Base-by-base conservation (phyloP, 2,888 invertebrate genomes). In the Aphodius granarius region DNA sequence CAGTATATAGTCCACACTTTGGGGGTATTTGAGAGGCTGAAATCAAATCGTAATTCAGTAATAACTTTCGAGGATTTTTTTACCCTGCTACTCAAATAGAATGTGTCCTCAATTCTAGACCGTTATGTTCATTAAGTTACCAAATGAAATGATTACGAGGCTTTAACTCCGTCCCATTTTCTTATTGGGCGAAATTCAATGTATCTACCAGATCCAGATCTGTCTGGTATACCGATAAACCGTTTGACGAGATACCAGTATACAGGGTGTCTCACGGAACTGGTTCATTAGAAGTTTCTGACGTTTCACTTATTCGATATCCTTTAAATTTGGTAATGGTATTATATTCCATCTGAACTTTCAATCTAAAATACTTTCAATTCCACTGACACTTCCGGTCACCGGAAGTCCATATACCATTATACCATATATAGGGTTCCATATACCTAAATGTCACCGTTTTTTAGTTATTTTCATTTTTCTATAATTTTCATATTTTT, bases 11-110 rank as follows among this genome's bases (percentile, higher is more conserved):
- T 6, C 66, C 62, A 21, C 70, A 72, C 6, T 73, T 73, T 73
- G 75, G 73, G 22, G 75, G 75, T n/a, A 13, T 72, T 15, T 72
- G 63, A 62, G 72, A 72, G 22, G 63, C 72, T 4, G 70, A 21
- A 19, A 23, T 23, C n/a, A 75, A 19, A 75, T 16, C 19, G 17
- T 70, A 19, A 17, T 70, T 5, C 23, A 70, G 16, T 23, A 70
- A 16, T 70, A 3, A 70, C 20, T 5, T 70, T 22, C 5, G 70
- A 23, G 23, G 23, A 70, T 22, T 70, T 70, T 18, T 23, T 70
- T 16, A 20, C 70, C 4, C 9, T 70, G 5, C 70, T 70, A 17
- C 16, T 19, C 70, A 70, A 20, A 70, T 70, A 20, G 70, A 70
- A 70, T 21, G 20, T 20, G 13, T 70, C 16, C 23, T 70, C 16